These are phyloP conservation scores for Hypomecis atomaria DNA, from an alignment of 2,888 invertebrate genomes.

Conservation along the genomic window DNA sequence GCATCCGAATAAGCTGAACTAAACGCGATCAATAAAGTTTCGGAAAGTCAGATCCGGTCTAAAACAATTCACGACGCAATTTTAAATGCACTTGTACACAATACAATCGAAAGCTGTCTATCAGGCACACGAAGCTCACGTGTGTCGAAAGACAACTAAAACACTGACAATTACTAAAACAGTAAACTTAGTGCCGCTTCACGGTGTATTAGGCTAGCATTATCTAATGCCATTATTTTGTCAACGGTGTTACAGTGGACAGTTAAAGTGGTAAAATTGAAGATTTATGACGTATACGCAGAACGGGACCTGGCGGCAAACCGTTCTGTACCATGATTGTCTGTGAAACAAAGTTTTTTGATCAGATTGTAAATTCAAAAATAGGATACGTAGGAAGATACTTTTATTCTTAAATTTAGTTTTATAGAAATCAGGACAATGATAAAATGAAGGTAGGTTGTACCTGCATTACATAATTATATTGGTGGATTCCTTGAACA, in stretches of 20 bases:
- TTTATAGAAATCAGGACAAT: too few relatives aligned
- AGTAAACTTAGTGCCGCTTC: constrained; percentile 54
- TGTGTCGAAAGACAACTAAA: constrained; percentile 27
- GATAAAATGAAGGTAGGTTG: too few relatives aligned
- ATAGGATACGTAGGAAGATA: too few relatives aligned
- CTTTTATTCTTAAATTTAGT: too few relatives aligned
- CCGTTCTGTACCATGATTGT: constrained; percentile 48
- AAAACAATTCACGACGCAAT: background rate
- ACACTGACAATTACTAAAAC: constrained; percentile 38
- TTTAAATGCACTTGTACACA: background rate
- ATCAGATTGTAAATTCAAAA: too few relatives aligned
- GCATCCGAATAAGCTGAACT: too few relatives aligned
- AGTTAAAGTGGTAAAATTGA: constrained; percentile 67
- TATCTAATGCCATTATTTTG: constrained; percentile 72
- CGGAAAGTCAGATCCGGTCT: background rate
- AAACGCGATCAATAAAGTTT: background rate
- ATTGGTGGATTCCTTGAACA: too few relatives aligned
- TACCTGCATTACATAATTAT: too few relatives aligned
- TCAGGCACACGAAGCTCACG: constrained; percentile 5
- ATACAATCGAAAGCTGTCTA: constrained; percentile 11
- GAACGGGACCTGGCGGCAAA: constrained; percentile 52
- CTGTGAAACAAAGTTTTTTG: constrained; percentile 10
- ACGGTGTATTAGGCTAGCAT: constrained; percentile 60
- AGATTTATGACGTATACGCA: constrained; percentile 62
- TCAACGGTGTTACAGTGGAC: constrained; percentile 64